Evolutionary conservation across 2,888 invertebrate genomes (phyloP).

Genomic region (Belgica antarctica): DNA sequence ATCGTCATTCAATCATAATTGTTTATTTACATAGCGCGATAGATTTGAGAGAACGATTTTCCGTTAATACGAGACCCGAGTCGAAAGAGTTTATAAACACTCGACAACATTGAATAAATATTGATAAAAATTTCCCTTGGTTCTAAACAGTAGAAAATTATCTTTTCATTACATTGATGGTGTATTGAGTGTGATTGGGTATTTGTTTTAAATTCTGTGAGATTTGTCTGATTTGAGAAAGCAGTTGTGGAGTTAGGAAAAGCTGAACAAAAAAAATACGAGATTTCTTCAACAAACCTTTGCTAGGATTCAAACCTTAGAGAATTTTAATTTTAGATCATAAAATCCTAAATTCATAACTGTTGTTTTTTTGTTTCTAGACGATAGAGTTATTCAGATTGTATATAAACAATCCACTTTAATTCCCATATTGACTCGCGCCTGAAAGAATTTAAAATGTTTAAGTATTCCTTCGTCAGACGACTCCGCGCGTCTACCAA

Average conservation of each 20-base stretch:
- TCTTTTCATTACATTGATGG: slow-evolving; percentile 10
- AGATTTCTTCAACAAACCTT: too few species aligned
- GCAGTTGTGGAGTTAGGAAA: too few species aligned
- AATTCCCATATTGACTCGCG: slow-evolving; percentile 16
- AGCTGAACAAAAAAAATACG: too few species aligned
- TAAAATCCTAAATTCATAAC: too few species aligned
- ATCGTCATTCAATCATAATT: slow-evolving; percentile 35
- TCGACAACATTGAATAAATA: slow-evolving; percentile 31
- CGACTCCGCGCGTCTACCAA: slow-evolving; percentile 1
- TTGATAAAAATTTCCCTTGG: slow-evolving; percentile 19
- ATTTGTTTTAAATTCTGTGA: too few species aligned
- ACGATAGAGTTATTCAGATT: slow-evolving; percentile 26
- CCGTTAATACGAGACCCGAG: slow-evolving; percentile 21
- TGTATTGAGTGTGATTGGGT: slow-evolving; percentile 10
- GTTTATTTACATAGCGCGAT: slow-evolving; percentile 34
- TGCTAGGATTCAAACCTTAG: too few species aligned
- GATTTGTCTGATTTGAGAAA: too few species aligned
- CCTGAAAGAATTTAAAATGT: slow-evolving; percentile 5
- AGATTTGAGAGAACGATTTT: slow-evolving; percentile 17
- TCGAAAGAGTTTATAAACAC: slow-evolving; percentile 11
- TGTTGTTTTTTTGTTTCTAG: too few species aligned
- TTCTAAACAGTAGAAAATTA: slow-evolving; percentile 15
- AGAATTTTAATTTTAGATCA: too few species aligned
- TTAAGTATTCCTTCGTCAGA: not conserved
- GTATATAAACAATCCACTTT: slow-evolving; percentile 31